phyloP scores from a whole-genome alignment of 2,113 vertebrate species.

The Beaufortia kweichowensis region DNA sequence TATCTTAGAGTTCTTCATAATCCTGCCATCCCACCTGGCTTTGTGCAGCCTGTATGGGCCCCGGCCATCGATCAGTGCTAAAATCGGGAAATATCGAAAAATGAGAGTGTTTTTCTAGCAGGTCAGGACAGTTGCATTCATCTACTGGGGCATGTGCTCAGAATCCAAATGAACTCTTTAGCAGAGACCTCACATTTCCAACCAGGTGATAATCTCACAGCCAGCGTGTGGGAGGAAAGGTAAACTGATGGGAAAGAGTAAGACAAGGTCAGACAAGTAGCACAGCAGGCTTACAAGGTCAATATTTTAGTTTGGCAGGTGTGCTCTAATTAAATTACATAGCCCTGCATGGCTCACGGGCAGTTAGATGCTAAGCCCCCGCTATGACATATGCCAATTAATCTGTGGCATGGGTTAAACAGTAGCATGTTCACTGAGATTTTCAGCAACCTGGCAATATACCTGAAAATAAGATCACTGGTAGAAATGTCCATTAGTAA shows the following conservation, averaged over 20 bases:
- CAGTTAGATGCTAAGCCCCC: constrained; percentile 44
- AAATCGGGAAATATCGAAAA: constrained; percentile 59
- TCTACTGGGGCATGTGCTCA: constrained; percentile 57
- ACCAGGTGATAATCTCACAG: constrained; percentile 53
- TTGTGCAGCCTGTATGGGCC: constrained; percentile 36
- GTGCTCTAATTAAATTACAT: constrained; percentile 71
- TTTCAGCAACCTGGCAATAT: constrained; percentile 27
- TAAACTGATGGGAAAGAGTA: constrained; percentile 35
- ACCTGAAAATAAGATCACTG: not conserved
- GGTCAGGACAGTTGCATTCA: constrained; percentile 65
- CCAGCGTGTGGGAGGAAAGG: constrained; percentile 44
- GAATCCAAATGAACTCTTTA: constrained; percentile 62
- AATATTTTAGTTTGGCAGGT: constrained; percentile 70
- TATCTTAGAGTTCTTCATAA: constrained; percentile 16
- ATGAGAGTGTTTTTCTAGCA: constrained; percentile 62
- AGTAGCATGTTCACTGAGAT: constrained; percentile 36
- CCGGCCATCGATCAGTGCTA: constrained; percentile 58
- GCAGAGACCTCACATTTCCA: constrained; percentile 46
- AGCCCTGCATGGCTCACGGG: constrained; percentile 39
- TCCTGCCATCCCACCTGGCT: constrained; percentile 27
- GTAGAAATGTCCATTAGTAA: too few species aligned
- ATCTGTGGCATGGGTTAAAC: constrained; percentile 58
- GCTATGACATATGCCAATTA: constrained; percentile 58
- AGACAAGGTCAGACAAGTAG: constrained; percentile 60
- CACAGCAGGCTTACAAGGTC: constrained; percentile 64